Percentiles rank a stretch among this genome's conserved stretches.
phyloP scores from a whole-genome alignment of 2,113 vertebrate species.

The Upupa epops region DNA sequence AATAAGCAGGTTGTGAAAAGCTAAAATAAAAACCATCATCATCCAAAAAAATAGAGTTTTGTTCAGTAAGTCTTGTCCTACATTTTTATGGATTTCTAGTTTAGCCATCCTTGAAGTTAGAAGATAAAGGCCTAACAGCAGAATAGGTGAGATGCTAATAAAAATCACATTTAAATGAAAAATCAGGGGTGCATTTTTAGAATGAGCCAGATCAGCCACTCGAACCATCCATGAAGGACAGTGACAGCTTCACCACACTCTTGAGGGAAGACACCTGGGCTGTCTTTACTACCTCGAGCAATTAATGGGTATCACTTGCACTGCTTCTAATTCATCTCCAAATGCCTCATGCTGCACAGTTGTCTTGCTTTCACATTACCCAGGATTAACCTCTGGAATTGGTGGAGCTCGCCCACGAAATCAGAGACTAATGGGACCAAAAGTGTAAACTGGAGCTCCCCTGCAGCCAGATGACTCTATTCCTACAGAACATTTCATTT shows the following conservation, averaged over 20 bases:
- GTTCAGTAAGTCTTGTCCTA: not conserved
- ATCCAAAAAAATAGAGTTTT: not conserved
- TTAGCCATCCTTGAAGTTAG: not conserved
- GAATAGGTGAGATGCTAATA: not conserved
- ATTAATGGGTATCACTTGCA: conserved; percentile 2
- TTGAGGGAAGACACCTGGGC: conserved; percentile 16
- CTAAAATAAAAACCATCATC: not conserved
- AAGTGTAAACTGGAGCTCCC: not conserved
- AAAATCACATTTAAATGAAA: not conserved
- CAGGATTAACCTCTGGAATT: not conserved
- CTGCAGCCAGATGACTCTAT: not conserved
- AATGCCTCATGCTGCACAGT: not conserved
- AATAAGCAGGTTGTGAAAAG: not conserved
- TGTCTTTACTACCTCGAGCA: not conserved
- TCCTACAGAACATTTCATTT: not conserved
- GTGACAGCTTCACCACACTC: not conserved
- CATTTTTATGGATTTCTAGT: not conserved
- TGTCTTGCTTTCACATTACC: conserved; percentile 2
- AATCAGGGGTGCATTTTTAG: not conserved
- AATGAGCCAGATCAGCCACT: not conserved
- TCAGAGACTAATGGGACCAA: not conserved
- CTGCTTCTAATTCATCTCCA: not conserved
- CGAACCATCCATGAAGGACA: not conserved
- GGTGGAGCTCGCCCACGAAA: not conserved
- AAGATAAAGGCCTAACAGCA: not conserved